A percentile compares a stretch with the other conserved stretches of the same genome.
Conservation (phyloP, 2,113 vertebrate species). For the Nyctereutes procyonoides region DNA sequence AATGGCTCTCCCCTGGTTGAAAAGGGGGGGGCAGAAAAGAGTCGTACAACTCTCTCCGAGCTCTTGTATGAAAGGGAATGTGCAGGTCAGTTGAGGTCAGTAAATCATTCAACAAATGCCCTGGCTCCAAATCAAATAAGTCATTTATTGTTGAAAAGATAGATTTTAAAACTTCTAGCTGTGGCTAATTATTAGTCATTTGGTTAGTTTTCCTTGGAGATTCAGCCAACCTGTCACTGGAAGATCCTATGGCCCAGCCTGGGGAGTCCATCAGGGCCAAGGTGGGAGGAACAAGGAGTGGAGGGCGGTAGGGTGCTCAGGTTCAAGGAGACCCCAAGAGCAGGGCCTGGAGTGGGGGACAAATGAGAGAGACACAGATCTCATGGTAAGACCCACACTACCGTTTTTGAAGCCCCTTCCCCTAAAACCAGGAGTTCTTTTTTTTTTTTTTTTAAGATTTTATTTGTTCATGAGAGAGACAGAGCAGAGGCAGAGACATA, state of each 20-base stretch:
- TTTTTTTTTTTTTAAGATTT: too few relatives aligned
- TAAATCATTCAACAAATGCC: not conserved
- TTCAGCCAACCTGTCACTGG: not conserved
- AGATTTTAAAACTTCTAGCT: not conserved
- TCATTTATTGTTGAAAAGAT: not conserved
- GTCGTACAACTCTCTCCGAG: not conserved
- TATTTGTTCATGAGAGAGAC: too few relatives aligned
- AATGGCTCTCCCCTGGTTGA: not conserved
- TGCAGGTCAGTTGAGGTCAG: not conserved
- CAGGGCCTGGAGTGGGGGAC: not conserved
- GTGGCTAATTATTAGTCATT: not conserved
- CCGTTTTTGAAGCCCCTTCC: not conserved
- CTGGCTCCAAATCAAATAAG: not conserved
- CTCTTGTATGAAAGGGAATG: not conserved
- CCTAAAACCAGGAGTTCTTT: not conserved
- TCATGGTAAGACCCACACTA: not conserved
- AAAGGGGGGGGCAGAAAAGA: not conserved
- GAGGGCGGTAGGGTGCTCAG: not conserved
- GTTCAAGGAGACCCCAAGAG: not conserved
- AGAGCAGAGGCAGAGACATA: too few relatives aligned
- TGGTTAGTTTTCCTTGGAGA: not conserved
- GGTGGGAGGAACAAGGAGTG: rapidly evolving
- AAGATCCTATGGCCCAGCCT: not conserved
- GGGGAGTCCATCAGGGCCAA: not conserved
- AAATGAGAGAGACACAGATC: not conserved